phyloP scores from a whole-genome alignment of 2,113 vertebrate species.

The Pteruthius melanotis region DNA sequence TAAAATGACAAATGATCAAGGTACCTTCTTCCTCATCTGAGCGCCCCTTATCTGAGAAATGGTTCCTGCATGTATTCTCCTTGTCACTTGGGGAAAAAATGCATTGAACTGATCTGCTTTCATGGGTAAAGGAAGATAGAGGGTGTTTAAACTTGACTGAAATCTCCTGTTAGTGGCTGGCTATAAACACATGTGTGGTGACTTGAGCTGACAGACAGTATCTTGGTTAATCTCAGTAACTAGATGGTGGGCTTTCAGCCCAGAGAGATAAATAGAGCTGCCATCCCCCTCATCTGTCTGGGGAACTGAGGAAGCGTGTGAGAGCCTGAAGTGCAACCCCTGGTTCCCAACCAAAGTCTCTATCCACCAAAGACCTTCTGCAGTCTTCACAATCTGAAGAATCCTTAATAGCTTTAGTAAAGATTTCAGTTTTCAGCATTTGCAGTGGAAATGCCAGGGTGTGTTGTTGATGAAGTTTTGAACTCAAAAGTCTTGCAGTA shows the following conservation, averaged over 20 bases:
- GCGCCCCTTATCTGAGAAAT: background rate
- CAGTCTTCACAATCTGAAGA: background rate
- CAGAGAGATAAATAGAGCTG: background rate
- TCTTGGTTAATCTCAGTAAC: background rate
- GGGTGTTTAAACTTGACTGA: background rate
- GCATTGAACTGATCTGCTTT: background rate
- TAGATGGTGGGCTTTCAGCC: background rate
- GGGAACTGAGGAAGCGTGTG: background rate
- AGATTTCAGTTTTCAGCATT: background rate
- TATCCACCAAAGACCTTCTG: accelerated
- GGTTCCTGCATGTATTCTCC: background rate
- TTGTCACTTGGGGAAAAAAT: background rate
- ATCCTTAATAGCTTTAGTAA: background rate
- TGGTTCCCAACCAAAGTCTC: background rate
- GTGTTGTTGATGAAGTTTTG: background rate
- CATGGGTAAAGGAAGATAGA: background rate
- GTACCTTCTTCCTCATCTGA: background rate
- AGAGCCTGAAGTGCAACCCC: background rate
- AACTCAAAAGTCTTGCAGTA: background rate
- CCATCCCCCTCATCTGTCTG: accelerated
- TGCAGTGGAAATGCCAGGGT: background rate
- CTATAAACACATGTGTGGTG: accelerated
- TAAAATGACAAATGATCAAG: background rate
- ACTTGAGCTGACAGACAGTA: background rate
- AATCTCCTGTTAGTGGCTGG: background rate